Base-by-base conservation (phyloP, 2,113 vertebrate species). In the Brienomyrus longianalis region DNA sequence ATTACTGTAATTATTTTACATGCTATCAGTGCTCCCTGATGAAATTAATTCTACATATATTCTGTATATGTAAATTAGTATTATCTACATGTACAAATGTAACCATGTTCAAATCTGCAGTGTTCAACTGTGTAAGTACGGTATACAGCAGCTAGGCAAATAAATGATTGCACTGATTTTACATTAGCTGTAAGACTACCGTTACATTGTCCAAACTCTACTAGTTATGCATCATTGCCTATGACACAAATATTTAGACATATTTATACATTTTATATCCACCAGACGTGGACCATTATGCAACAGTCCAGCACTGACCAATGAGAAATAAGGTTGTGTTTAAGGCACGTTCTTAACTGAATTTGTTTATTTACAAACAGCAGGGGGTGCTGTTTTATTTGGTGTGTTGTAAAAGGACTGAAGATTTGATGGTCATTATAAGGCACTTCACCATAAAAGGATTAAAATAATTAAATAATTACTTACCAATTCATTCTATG, bases 401-500 rank as follows among this genome's bases (percentile, higher is more conserved):
- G 88, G 15, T 88, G 52, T 88, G 88, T 52, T 35, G 39, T 90
- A 23, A 85, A 87, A 59, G 51, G 6, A 83, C 87, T 87, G 80
- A 50, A 85, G 90, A 88, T 86, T 83, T 50, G 74, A 86, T 88
- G 54, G 19, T 39, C 52, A 88, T 54, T 89, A 27, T 54, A 51
- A 77, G 31, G 50, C 19, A 27, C 15, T 51, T 19, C 15, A 84
- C 21, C 17, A 2, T 27, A 89, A 84, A 59, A 59, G 27, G 9
- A 27, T 84, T 62, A 62, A 8, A 88, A 56, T 70, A 83, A 74
- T 56, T 23, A 86, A 80, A 77, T 27, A 27, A 35, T 88, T 88
- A 88, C 94, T 95, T 92, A 95, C 94, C 94, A 93, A 87, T 92
- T 92, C 86, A 89, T 92, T 86, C 35, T 88, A 90, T 91, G 89